Evolutionary conservation across 2,797 vertebrate genomes (phyloP), one percentile per base, ranked within the genome.

Genomic region (Phrynocephalus forsythii): DNA sequence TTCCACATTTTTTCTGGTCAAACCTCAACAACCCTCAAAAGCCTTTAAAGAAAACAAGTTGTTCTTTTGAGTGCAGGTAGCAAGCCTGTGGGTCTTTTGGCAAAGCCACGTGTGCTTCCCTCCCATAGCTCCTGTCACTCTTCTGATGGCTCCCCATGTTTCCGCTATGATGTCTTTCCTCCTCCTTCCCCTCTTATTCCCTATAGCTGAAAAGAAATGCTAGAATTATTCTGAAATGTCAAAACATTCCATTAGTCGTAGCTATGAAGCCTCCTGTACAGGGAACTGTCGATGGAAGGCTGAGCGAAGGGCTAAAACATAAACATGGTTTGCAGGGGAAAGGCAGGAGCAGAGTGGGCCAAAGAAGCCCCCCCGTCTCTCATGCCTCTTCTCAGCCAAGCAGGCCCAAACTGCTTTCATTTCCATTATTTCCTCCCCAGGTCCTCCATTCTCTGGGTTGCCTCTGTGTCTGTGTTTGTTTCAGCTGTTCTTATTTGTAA

Each of bases 221-320:
- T 83, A 89, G 93, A 93, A 91, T 90, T 85, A 94, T 94, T 94
- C 92, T 93, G 94, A 90, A 94, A 92, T 94, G 93, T 95, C 94
- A 95, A 94, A 96, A 93, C 88, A 94, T 13, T 73, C 91, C 67
- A 30, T 95, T 93, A 93, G 93, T 95, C 84, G 88, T 84, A 77
- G 86, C 82, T 3, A 0, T 78, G 88, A 93, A 91, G 87, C 91
- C 89, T 90, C 5, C 56, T 85, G 90, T 87, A 88, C 6, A 20
- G 90, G 94, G 93, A 94, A 89, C 89, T 86, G 88, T 88, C 82
- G 91, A 79, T 1, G 88, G 88, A 63, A 18, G 60, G 91, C 86
- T 77, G 56, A 30, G 60, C 33, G 91, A 81, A 90, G 89, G 91
- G 38, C 63, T 30, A 67, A 90, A 89, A 80, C 87, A 90, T 5